Conservation (phyloP, 1,140 invertebrate species). For the Bombus turneri region DNA sequence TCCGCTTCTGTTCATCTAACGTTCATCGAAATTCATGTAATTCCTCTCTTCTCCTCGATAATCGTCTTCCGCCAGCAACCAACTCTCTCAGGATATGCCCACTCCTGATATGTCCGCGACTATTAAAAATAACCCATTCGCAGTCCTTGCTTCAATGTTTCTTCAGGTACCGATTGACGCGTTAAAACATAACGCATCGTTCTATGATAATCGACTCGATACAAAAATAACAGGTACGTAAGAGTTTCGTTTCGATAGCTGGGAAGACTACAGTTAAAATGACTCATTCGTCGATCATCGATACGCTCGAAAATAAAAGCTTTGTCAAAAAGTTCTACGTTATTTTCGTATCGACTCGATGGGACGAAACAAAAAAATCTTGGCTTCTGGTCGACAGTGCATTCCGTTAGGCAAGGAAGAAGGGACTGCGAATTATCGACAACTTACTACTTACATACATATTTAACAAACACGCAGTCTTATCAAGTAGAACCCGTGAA, state of each 20-base stretch:
- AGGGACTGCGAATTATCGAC: conserved; percentile 74
- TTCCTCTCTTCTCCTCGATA: conserved; percentile 18
- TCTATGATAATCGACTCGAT: conserved; percentile 24
- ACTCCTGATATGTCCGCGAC: conserved; percentile 76
- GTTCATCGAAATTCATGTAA: no score
- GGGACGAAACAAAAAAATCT: conserved; percentile 15
- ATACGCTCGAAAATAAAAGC: neutral
- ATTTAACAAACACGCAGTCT: conserved; percentile 80
- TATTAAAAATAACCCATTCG: conserved; percentile 68
- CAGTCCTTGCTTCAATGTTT: conserved; percentile 72
- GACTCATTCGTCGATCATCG: neutral
- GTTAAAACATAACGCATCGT: conserved; percentile 58
- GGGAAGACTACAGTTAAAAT: neutral
- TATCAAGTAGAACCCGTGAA: conserved; percentile 74
- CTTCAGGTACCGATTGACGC: conserved; percentile 77
- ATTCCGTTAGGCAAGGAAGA: conserved; percentile 63
- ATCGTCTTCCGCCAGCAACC: conserved; percentile 60
- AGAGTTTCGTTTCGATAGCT: neutral
- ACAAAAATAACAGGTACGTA: conserved; percentile 2
- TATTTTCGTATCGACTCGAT: conserved; percentile 41
- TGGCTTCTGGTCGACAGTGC: conserved; percentile 39
- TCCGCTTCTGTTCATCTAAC: neutral
- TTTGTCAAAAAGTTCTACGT: neutral
- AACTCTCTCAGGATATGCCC: conserved; percentile 74
- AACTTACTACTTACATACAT: conserved; percentile 72